phyloP scores from a whole-genome alignment of 2,888 invertebrate species.

The Podotricha telesiphe region DNA sequence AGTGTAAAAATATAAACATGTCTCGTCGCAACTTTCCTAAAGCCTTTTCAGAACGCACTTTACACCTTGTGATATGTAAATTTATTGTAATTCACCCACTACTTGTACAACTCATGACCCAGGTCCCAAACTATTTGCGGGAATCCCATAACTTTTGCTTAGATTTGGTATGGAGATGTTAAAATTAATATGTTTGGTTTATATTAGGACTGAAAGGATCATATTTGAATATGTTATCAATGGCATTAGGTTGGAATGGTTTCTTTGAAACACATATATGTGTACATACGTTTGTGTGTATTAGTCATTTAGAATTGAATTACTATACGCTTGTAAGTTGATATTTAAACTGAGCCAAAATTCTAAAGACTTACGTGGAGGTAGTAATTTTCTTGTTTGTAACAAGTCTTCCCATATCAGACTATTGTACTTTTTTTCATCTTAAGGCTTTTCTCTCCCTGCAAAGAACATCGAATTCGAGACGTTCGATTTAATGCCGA shows the following conservation, averaged over 20 bases:
- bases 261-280: neutral
- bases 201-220: slow-evolving; percentile 55
- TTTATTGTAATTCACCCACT: slow-evolving; percentile 56
- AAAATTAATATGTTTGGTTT: slow-evolving; percentile 79
- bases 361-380: too few relatives aligned
- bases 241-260: neutral
- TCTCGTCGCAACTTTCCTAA: slow-evolving; percentile 17
- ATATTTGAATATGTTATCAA: slow-evolving; percentile 36
- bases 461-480: too few relatives aligned
- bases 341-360: too few relatives aligned
- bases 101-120: slow-evolving; percentile 66
- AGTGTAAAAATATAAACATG: slow-evolving; percentile 4
- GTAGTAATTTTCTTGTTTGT: too few relatives aligned
- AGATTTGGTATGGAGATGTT: slow-evolving; percentile 69
- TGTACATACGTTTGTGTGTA: too few relatives aligned
- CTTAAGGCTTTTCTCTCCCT: too few relatives aligned
- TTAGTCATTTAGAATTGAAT: too few relatives aligned
- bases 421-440: too few relatives aligned
- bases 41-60: slow-evolving; percentile 31
- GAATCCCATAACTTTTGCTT: slow-evolving; percentile 63
- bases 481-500: too few relatives aligned
- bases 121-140: slow-evolving; percentile 58
- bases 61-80: slow-evolving; percentile 68
- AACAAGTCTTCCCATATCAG: too few relatives aligned
- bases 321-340: too few relatives aligned